Evolutionary conservation across 2,888 invertebrate genomes (phyloP).

Genomic region (Parthenolecanium corni): DNA sequence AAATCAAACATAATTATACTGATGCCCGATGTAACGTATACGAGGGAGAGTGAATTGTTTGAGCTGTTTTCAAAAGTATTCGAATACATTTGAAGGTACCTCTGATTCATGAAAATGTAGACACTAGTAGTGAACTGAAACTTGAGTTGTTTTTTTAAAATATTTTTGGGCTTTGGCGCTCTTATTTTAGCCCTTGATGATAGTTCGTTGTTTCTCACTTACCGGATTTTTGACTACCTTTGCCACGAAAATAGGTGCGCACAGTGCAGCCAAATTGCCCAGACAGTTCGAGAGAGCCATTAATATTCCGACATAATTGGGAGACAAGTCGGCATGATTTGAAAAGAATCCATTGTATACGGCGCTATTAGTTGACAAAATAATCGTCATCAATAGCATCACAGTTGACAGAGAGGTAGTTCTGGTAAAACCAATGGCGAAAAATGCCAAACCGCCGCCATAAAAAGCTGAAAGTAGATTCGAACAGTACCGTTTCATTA

Average conservation of each 20-base stretch:
- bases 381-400: background rate
- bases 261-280: constrained; percentile 5
- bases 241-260: constrained; percentile 11
- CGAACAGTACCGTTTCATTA: too few relatives aligned
- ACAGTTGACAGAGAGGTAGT: background rate
- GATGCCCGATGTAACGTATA: too few relatives aligned
- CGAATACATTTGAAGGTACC: too few relatives aligned
- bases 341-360: constrained; percentile 17
- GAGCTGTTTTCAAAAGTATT: too few relatives aligned
- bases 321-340: constrained; percentile 23
- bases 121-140: too few relatives aligned
- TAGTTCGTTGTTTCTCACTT: too few relatives aligned
- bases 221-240: background rate
- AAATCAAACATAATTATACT: too few relatives aligned
- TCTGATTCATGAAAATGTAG: too few relatives aligned
- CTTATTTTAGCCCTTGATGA: too few relatives aligned
- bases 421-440: constrained; percentile 2
- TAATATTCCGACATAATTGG: constrained; percentile 15
- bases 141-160: too few relatives aligned
- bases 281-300: constrained; percentile 18
- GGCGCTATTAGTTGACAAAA: constrained; percentile 1
- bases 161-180: too few relatives aligned
- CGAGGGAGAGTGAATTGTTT: too few relatives aligned
- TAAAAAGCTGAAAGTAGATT: constrained; percentile 2
- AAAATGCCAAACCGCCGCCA: background rate